These are phyloP conservation scores for Autographa pulchrina DNA, from an alignment of 2,888 invertebrate genomes.

Conservation along the genomic window DNA sequence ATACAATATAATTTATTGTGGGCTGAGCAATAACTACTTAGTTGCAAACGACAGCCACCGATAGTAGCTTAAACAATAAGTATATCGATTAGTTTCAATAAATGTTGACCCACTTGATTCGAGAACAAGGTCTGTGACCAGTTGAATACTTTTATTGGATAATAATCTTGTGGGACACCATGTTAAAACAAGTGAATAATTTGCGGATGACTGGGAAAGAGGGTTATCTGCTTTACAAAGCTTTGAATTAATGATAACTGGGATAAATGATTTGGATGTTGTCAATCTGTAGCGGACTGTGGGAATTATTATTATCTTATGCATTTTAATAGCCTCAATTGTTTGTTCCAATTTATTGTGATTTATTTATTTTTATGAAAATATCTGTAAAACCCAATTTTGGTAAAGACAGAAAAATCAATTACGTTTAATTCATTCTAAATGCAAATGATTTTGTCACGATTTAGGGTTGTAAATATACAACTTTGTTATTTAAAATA, in stretches of 20 bases:
- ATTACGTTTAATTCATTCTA: too few relatives aligned
- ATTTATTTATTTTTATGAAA: too few relatives aligned
- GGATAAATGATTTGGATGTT: too few relatives aligned
- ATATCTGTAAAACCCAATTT: too few relatives aligned
- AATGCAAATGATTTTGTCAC: too few relatives aligned
- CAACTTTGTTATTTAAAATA: too few relatives aligned
- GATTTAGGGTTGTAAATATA: too few relatives aligned
- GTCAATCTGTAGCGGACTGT: too few relatives aligned
- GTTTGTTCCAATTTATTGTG: too few relatives aligned
- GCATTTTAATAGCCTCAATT: too few relatives aligned
- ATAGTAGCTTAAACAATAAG: slow-evolving; percentile 58
- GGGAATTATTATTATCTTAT: too few relatives aligned
- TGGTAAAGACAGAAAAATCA: too few relatives aligned
- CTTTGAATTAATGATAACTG: neutral
- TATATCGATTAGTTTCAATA: slow-evolving; percentile 63
- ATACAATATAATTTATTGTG: slow-evolving; percentile 43
- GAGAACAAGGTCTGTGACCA: slow-evolving; percentile 24
- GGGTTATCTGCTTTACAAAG: neutral
- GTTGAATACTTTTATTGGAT: slow-evolving; percentile 10
- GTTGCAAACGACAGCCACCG: slow-evolving; percentile 31
- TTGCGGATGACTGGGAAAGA: slow-evolving; percentile 4
- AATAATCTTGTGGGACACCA: slow-evolving; percentile 23
- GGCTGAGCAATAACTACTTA: slow-evolving; percentile 31
- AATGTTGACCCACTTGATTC: slow-evolving; percentile 49
- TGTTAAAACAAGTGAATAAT: neutral